phyloP scores from a whole-genome alignment of 2,797 vertebrate genomes.

The Neosilurus hyrtlii region DNA sequence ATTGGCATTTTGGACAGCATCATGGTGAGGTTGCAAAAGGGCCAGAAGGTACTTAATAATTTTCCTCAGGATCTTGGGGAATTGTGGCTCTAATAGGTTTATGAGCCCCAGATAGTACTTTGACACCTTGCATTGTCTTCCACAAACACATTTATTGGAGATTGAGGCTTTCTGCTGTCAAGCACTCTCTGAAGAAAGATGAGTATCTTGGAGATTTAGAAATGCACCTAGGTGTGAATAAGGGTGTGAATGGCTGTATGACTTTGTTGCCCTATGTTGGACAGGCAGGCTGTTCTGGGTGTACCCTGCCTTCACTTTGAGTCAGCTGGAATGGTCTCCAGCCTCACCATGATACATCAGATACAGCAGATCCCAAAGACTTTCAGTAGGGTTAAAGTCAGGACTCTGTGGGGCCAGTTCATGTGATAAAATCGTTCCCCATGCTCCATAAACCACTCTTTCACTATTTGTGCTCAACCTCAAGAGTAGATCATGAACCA shows the following conservation, averaged over 20 bases:
- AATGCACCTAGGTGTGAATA: no score
- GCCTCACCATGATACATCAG: no score
- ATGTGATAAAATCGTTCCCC: no score
- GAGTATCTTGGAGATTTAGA: not conserved
- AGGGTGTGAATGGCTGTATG: no score
- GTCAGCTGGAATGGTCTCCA: no score
- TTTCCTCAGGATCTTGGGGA: not conserved
- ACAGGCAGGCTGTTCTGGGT: no score
- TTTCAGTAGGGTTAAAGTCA: no score
- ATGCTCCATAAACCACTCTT: no score
- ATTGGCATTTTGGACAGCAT: not conserved
- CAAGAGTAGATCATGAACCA: not conserved
- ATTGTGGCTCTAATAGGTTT: not conserved
- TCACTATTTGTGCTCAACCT: not conserved
- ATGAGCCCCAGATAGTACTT: not conserved
- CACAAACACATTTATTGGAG: conserved; percentile 2
- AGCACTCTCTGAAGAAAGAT: not conserved
- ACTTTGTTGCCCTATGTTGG: no score
- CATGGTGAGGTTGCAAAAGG: not conserved
- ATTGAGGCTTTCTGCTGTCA: not conserved
- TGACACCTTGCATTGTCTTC: not conserved
- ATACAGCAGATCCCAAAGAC: no score
- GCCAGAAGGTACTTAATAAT: not conserved
- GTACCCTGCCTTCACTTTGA: no score
- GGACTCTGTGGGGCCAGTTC: no score